These are phyloP conservation scores for Hedya salicella DNA, from an alignment of 2,888 invertebrate species.

Conservation along the genomic window DNA sequence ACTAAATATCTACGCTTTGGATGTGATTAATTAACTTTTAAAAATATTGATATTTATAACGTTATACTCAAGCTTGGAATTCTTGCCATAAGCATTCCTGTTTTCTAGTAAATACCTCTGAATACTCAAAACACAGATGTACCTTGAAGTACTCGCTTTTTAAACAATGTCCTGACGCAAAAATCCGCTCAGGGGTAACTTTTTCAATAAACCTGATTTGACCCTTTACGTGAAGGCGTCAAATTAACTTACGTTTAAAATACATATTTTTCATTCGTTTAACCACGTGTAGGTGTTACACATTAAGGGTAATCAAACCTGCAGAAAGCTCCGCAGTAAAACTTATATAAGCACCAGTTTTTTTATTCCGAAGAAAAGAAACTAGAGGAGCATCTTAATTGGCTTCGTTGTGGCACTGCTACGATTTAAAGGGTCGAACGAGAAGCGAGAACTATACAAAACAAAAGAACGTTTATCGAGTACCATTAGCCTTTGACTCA, in stretches of 20 bases:
- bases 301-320: not conserved
- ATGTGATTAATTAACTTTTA: too few species aligned
- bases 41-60: too few species aligned
- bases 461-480: conserved; percentile 10
- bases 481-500: conserved; percentile 1
- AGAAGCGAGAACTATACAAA: not conserved
- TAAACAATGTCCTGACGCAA: too few species aligned
- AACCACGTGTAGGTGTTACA: not conserved
- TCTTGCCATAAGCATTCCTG: too few species aligned
- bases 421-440: conserved; percentile 5
- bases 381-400: conserved; percentile 10
- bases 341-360: not conserved
- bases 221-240: not conserved
- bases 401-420: conserved; percentile 2
- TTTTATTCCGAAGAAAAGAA: conserved; percentile 2
- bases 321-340: not conserved
- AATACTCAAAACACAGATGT: too few species aligned
- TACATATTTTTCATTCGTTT: not conserved
- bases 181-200: too few species aligned
- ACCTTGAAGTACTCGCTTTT: too few species aligned
- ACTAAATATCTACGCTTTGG: too few species aligned
- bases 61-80: too few species aligned
- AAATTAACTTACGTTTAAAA: too few species aligned
- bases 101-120: too few species aligned
- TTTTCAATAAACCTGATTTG: too few species aligned